Evolutionary conservation across 2,888 invertebrate genomes (phyloP).

Genomic region (Willowsia nigromaculata): DNA sequence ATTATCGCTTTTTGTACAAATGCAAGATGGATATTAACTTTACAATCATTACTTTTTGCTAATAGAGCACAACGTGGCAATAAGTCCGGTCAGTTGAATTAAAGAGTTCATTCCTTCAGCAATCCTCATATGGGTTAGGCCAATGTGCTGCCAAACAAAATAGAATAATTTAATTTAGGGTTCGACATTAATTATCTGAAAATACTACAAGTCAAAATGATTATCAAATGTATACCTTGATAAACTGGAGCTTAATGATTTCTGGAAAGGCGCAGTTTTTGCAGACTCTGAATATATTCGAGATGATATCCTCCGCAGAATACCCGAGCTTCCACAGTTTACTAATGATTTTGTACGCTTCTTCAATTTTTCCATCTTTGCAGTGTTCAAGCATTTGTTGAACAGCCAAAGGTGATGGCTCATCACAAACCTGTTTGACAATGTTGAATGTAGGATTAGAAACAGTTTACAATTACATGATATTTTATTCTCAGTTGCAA

Average conservation of each 20-base stretch:
- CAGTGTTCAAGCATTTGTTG: slow-evolving; percentile 95
- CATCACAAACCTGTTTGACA: slow-evolving; percentile 93
- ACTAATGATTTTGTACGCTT: slow-evolving; percentile 92
- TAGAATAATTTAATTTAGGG: neutral
- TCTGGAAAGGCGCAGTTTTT: slow-evolving; percentile 92
- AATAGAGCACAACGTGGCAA: slow-evolving; percentile 88
- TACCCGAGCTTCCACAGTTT: slow-evolving; percentile 97
- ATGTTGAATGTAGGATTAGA: neutral
- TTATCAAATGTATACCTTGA: slow-evolving; percentile 85
- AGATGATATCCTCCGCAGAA: slow-evolving; percentile 97
- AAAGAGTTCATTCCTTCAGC: slow-evolving; percentile 93
- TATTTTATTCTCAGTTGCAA: too few relatives aligned
- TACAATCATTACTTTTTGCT: slow-evolving; percentile 19
- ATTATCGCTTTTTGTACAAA: neutral
- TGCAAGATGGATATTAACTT: neutral
- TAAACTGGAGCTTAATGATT: slow-evolving; percentile 89
- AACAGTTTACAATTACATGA: too few relatives aligned
- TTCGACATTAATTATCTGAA: too few relatives aligned
- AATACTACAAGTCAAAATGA: too few relatives aligned
- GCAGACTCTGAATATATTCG: slow-evolving; percentile 95
- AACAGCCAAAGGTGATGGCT: slow-evolving; percentile 96
- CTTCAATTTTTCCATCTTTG: slow-evolving; percentile 88
- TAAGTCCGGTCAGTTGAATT: slow-evolving; percentile 93
- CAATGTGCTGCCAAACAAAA: slow-evolving; percentile 87
- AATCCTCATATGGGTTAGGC: slow-evolving; percentile 92